Percentiles rank a stretch among this genome's conserved stretches.
Evolutionary conservation across 2,797 vertebrate genomes (phyloP).

Genomic region (Acropternis orthonyx): DNA sequence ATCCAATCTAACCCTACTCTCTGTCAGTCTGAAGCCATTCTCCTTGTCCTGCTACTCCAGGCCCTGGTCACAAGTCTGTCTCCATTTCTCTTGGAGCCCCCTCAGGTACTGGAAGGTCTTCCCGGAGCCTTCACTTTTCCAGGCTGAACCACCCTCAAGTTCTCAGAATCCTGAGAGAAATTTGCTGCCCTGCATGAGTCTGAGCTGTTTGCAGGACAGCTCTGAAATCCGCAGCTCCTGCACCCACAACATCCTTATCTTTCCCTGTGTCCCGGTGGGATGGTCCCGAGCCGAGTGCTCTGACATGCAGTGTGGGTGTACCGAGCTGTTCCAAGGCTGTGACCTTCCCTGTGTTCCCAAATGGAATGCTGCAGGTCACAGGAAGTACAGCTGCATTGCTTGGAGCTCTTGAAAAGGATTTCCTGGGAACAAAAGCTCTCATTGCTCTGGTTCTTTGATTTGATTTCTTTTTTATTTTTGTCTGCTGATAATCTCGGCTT

Average conservation of each 20-base stretch:
- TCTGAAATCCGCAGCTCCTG: rapidly evolving
- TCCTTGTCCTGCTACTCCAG: neutral
- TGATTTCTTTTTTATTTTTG: neutral
- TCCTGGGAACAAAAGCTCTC: constrained; percentile 20
- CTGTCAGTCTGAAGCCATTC: neutral
- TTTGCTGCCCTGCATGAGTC: rapidly evolving
- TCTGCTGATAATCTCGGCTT: neutral
- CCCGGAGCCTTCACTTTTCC: neutral
- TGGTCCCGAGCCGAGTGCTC: neutral
- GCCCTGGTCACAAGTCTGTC: neutral
- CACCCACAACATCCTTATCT: neutral
- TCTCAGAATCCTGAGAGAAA: neutral
- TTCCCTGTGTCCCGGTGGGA: neutral
- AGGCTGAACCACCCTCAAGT: neutral
- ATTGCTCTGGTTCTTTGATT: neutral
- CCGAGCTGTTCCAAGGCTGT: rapidly evolving
- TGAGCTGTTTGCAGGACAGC: neutral
- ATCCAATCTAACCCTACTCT: neutral
- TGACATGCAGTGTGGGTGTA: neutral
- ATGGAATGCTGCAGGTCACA: neutral
- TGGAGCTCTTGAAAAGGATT: neutral
- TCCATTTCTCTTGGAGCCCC: neutral
- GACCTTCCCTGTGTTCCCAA: neutral
- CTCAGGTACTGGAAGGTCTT: neutral
- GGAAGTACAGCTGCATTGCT: constrained; percentile 15